Evolutionary conservation across 2,797 vertebrate genomes (phyloP).

Genomic region (Schizopygopsis pylzovi): DNA sequence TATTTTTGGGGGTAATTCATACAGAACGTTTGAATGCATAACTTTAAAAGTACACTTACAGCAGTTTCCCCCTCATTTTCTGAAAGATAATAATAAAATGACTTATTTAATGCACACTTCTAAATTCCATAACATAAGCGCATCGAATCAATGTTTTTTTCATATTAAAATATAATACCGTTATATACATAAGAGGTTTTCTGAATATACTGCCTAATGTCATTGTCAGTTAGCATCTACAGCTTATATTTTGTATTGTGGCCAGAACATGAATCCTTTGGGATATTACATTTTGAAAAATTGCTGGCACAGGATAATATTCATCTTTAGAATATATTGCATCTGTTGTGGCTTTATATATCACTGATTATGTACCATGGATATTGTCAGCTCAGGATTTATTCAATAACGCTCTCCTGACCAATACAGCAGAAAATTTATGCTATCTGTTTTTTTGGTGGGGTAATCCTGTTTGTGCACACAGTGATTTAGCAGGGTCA

Average conservation of each 20-base stretch:
- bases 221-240: background rate
- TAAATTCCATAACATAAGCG: background rate
- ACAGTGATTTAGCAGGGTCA: conserved; percentile 20
- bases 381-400: conserved; percentile 9
- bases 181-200: background rate
- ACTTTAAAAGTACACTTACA: background rate
- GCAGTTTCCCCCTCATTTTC: background rate
- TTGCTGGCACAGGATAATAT: background rate
- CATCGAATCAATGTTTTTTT: background rate
- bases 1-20: background rate
- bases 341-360: conserved; percentile 4
- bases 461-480: conserved; percentile 24
- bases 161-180: background rate
- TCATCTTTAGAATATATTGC: conserved; percentile 20
- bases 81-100: background rate
- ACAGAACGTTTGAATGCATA: background rate
- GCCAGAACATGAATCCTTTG: background rate
- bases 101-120: background rate
- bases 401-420: background rate
- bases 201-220: background rate
- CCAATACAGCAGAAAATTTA: conserved; percentile 9
- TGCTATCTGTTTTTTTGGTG: background rate
- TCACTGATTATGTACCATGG: background rate
- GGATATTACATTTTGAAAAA: background rate
- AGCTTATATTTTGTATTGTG: background rate